Evolutionary conservation across 2,888 invertebrate genomes (phyloP).

Genomic region (Hartigia nigra): DNA sequence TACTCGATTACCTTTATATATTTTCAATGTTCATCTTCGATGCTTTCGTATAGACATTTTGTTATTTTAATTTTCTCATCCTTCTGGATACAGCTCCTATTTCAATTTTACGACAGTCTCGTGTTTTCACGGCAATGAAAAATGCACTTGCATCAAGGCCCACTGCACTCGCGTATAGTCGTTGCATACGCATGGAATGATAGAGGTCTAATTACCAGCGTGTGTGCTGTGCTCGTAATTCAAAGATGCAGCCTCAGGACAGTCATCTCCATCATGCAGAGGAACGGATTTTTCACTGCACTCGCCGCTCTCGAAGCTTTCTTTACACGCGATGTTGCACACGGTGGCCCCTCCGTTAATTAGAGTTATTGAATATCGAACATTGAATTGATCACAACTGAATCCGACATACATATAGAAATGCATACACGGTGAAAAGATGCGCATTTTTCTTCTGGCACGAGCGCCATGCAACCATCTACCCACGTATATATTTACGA

Average conservation of each 20-base stretch:
- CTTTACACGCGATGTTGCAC: not conserved
- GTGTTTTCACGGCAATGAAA: not conserved
- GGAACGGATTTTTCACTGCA: not conserved
- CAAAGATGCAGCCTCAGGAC: conserved; percentile 14
- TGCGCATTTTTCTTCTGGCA: not conserved
- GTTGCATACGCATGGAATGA: conserved; percentile 10
- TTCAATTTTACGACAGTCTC: not conserved
- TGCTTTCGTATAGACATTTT: not conserved
- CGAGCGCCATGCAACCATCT: not conserved
- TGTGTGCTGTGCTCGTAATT: conserved; percentile 12
- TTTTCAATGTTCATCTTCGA: not conserved
- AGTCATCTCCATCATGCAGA: conserved; percentile 18
- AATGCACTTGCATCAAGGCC: not conserved
- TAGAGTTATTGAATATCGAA: conserved; percentile 37
- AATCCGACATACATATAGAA: not conserved
- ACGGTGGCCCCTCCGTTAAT: conserved; percentile 15
- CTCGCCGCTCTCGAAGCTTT: not conserved
- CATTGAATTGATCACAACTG: conserved; percentile 31
- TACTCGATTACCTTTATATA: not conserved
- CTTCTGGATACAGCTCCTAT: not conserved
- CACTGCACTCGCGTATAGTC: not conserved
- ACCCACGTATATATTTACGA: not conserved
- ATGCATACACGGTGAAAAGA: not conserved
- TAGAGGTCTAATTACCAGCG: conserved; percentile 17
- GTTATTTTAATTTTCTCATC: not conserved